A percentile compares a stretch with the other conserved stretches of the same genome.
These are phyloP conservation scores for Gibbula magus DNA, from an alignment of 2,888 invertebrate genomes.

Conservation along the genomic window DNA sequence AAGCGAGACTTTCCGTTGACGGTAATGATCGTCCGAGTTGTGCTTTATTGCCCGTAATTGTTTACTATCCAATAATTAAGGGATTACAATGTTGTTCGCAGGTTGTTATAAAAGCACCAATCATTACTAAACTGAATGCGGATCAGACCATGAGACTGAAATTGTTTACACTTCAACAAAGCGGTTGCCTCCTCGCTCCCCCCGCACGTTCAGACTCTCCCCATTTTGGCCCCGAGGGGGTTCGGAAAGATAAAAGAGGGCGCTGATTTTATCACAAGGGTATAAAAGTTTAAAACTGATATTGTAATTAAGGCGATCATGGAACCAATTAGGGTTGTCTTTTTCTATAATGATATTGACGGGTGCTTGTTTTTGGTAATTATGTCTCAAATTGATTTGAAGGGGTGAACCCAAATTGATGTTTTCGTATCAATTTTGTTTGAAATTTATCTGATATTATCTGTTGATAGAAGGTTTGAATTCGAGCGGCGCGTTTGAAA, in stretches of 20 bases:
- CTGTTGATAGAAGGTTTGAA: not conserved
- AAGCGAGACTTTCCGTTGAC: not conserved
- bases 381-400: not conserved
- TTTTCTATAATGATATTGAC: not conserved
- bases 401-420: not conserved
- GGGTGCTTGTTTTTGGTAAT: conserved; percentile 7
- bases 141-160: not conserved
- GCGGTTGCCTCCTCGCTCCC: not conserved
- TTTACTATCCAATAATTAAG: not conserved
- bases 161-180: conserved; percentile 4
- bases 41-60: conserved; percentile 9
- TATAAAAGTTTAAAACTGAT: conserved; percentile 15
- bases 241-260: not conserved
- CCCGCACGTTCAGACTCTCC: not conserved
- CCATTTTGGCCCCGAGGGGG: not conserved
- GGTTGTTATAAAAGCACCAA: conserved; percentile 5
- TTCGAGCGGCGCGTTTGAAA: conserved; percentile 6
- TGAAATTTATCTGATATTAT: not conserved
- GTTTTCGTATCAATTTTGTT: conserved; percentile 12
- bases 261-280: conserved; percentile 18
- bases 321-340: conserved; percentile 15
- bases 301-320: conserved; percentile 19
- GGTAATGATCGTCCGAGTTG: not conserved
- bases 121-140: not conserved
- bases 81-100: conserved; percentile 19